Evolutionary conservation across 1,140 invertebrate species (phyloP), one percentile per base, ranked within the genome.

Genomic region (Lasioglossum baleicum): DNA sequence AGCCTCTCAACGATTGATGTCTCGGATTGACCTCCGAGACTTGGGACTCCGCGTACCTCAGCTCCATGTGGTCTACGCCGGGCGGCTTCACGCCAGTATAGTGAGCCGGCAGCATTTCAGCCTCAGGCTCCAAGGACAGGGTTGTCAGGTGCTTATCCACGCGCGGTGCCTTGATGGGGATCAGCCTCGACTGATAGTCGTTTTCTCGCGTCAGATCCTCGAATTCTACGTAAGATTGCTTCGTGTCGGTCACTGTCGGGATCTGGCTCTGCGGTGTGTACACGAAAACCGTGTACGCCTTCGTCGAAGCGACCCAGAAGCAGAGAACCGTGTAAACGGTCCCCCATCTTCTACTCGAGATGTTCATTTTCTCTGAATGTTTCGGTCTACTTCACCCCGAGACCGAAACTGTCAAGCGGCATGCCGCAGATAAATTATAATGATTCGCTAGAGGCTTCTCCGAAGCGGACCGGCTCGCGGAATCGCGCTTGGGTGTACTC

Each of bases 21-120:
- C 11, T 40, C 0, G 69, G 76, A 0, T 7, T 5, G 1, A 2
- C 8, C 8, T 35, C n/a, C 2, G 15, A 7, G 2, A 64, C 7
- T 15, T 64, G 64, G 10, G 83, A 66, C 22, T 88, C 87, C 10
- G 58, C 31, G 42, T 69, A 73, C 56, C 40, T 83, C 10, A 92
- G 53, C 51, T 92, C 91, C 91, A 92, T 92, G 51, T 92, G 91
- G 73, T 91, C 91, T 0, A 92, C 91, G 6, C 91, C 90, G 0
- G 91, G 91, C 7, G 92, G 75, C 42, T 89, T 88, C 2, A 93
- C 87, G 2, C 89, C 84, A 0, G 83, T 87, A 75, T 91, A 93
- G 79, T 90, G 83, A 8, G 85, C 83, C 4, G 92, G 92, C 20
- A 92, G 61, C 89, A 92, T 91, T 60, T 92, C 92, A 0, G 92